A percentile compares a stretch with the other conserved stretches of the same genome.
Conservation (phyloP, 2,113 vertebrate species). For the Aspiorhynchus laticeps region DNA sequence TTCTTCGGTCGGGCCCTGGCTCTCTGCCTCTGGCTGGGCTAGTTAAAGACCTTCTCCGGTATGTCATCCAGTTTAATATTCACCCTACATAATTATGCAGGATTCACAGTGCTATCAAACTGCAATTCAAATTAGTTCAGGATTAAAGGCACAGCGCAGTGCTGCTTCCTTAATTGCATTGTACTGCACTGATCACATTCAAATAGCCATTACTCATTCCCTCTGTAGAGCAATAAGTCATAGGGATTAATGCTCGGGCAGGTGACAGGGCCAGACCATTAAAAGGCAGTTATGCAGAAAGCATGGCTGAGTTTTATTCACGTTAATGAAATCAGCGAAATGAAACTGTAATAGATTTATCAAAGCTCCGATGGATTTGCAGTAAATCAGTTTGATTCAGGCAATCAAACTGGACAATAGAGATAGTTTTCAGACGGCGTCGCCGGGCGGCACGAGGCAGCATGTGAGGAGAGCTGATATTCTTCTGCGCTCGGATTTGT, state of each 20-base stretch:
- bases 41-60: conserved; percentile 97
- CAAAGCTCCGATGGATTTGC: conserved; percentile 99
- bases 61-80: conserved; percentile 99
- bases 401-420: conserved; percentile 99
- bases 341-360: conserved; percentile 99
- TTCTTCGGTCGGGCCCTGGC: conserved; percentile 65
- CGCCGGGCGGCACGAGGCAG: conserved; percentile 88
- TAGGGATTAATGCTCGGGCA: conserved; percentile 99
- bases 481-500: conserved; percentile 84
- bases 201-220: conserved; percentile 99
- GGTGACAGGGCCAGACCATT: conserved; percentile 99
- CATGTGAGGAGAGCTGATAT: conserved; percentile 96
- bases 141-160: conserved; percentile 99
- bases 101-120: conserved; percentile 99
- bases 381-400: conserved; percentile 99
- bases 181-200: conserved; percentile 99
- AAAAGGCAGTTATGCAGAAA: conserved; percentile 99
- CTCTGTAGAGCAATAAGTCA: conserved; percentile 99
- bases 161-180: conserved; percentile 99
- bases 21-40: conserved; percentile 77
- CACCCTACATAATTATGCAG: conserved; percentile 99
- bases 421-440: conserved; percentile 97
- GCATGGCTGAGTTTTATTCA: conserved; percentile 99
- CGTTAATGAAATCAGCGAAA: conserved; percentile 99
- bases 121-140: conserved; percentile 99